phyloP scores from a whole-genome alignment of 2,113 vertebrate species.

The Odocoileus virginianus region DNA sequence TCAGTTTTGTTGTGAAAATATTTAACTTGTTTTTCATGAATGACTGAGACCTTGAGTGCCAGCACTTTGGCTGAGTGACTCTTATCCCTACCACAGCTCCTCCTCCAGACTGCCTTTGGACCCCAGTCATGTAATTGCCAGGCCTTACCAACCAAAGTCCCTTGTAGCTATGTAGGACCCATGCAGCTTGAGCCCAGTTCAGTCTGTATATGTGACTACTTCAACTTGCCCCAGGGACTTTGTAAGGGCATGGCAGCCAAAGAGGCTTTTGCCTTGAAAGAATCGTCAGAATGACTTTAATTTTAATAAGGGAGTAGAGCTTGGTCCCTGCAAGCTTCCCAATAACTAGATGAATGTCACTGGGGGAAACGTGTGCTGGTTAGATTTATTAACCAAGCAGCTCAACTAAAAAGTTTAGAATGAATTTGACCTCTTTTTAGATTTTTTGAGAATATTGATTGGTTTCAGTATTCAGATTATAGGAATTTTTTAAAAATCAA shows the following conservation, averaged over 20 bases:
- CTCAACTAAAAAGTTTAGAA: neutral
- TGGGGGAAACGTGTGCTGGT: neutral
- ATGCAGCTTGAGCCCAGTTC: neutral
- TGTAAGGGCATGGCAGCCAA: neutral
- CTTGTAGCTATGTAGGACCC: neutral
- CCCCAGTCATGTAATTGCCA: neutral
- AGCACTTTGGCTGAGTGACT: neutral
- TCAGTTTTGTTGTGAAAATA: neutral
- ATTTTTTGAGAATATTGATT: neutral
- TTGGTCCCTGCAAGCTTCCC: neutral
- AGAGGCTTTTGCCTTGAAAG: neutral
- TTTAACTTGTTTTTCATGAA: neutral
- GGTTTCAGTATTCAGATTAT: neutral
- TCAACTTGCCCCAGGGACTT: neutral
- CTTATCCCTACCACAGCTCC: neutral
- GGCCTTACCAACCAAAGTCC: neutral
- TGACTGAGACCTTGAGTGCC: neutral
- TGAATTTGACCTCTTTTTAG: neutral
- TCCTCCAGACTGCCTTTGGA: neutral
- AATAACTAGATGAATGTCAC: neutral
- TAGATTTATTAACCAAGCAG: neutral
- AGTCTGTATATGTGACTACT: neutral
- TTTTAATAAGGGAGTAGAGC: neutral
- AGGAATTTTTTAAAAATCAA: conserved; percentile 17
- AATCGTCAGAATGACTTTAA: neutral